phyloP scores from a whole-genome alignment of 2,113 vertebrate species.

The Sphaerodactylus townsendi region DNA sequence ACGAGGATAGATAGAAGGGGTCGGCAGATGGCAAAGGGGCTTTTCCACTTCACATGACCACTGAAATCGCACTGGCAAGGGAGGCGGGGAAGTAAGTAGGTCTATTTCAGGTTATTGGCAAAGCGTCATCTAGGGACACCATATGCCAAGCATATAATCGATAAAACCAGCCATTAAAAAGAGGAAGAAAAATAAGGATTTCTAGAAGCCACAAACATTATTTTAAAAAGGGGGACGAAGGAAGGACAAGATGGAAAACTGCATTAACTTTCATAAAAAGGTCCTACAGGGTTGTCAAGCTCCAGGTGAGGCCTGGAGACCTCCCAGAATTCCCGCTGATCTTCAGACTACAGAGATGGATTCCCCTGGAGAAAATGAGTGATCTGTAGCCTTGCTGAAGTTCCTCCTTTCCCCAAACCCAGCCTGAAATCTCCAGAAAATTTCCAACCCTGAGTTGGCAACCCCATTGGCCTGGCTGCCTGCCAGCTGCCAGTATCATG shows the following conservation, averaged over 20 bases:
- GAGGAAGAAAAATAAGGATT: neutral
- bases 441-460: too few relatives aligned
- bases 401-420: too few relatives aligned
- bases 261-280: neutral
- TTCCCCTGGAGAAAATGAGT: too few relatives aligned
- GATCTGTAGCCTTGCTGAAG: too few relatives aligned
- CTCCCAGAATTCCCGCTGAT: too few relatives aligned
- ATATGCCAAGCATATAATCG: neutral
- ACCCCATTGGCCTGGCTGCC: too few relatives aligned
- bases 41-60: neutral
- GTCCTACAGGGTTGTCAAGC: neutral
- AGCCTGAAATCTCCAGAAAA: too few relatives aligned
- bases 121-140: neutral
- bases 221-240: neutral
- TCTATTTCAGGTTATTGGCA: neutral
- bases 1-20: constrained; percentile 63
- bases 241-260: neutral
- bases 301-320: too few relatives aligned
- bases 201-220: neutral
- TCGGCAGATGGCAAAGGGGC: neutral
- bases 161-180: neutral
- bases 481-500: too few relatives aligned
- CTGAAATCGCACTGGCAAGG: neutral
- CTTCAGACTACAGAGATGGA: too few relatives aligned
- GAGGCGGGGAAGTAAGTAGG: neutral